phyloP scores from a whole-genome alignment of 2,113 vertebrate genomes.

The Fregetta grallaria region DNA sequence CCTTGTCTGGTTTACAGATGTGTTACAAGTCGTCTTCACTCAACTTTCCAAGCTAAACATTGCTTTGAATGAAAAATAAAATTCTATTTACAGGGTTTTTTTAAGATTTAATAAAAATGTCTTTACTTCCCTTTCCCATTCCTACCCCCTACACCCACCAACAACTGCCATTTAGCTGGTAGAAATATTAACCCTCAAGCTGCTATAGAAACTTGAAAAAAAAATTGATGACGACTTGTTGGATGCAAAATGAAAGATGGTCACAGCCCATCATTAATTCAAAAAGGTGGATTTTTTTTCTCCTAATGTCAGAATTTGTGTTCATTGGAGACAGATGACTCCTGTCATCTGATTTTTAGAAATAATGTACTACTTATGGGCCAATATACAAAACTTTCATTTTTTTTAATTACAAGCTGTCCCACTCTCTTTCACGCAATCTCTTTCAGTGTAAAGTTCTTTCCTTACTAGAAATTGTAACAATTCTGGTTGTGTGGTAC shows the following conservation, averaged over 20 bases:
- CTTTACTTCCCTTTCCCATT: not conserved
- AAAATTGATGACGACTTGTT: not conserved
- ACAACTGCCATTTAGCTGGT: not conserved
- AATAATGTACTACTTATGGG: not conserved
- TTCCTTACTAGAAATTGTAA: not conserved
- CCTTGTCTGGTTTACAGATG: conserved; percentile 35
- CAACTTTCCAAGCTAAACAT: conserved; percentile 53
- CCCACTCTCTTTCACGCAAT: not conserved
- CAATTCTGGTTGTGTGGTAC: not conserved
- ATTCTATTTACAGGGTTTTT: conserved; percentile 60
- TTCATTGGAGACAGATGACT: not conserved
- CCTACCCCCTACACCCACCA: not conserved
- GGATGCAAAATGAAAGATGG: conserved; percentile 15
- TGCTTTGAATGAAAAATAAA: conserved; percentile 40
- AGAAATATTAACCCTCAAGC: conserved; percentile 2
- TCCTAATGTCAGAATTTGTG: not conserved
- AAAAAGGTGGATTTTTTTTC: not conserved
- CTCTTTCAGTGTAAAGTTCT: not conserved
- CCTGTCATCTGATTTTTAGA: not conserved
- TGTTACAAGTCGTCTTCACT: conserved; percentile 46
- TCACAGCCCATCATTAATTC: not conserved
- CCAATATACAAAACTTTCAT: not conserved
- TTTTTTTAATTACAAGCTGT: not conserved
- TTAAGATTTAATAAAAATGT: conserved; percentile 28
- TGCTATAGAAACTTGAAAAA: not conserved